Conservation (phyloP, 2,888 invertebrate genomes). For the Drosophila silvestris region DNA sequence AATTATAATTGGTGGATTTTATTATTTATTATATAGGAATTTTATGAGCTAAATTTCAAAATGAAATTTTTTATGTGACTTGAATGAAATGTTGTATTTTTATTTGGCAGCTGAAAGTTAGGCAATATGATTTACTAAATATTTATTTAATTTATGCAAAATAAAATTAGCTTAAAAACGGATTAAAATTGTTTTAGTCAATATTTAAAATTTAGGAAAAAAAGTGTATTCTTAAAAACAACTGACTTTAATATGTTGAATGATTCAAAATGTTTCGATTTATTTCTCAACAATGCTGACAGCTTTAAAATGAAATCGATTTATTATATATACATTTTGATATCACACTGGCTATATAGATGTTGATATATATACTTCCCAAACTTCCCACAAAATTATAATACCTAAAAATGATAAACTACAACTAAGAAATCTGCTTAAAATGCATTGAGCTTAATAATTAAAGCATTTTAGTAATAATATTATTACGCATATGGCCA, state of each 20-base stretch:
- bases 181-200: not conserved
- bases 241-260: not conserved
- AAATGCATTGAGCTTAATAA: too few relatives aligned
- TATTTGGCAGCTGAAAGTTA: not conserved
- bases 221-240: too few relatives aligned
- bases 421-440: not conserved
- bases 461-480: not conserved
- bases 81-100: not conserved
- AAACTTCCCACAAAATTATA: not conserved
- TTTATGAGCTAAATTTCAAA: not conserved
- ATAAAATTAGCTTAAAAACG: not conserved
- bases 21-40: not conserved
- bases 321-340: not conserved
- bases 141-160: not conserved
- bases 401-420: not conserved
- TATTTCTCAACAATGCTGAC: not conserved
- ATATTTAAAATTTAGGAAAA: not conserved
- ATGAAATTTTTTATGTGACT: too few relatives aligned
- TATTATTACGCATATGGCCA: conserved; percentile 13
- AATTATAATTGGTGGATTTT: not conserved
- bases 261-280: not conserved
- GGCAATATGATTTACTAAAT: not conserved
- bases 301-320: not conserved
- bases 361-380: not conserved
- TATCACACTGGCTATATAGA: too few relatives aligned